Conservation (phyloP, 2,797 vertebrate genomes). For the Buceros bicornis region DNA sequence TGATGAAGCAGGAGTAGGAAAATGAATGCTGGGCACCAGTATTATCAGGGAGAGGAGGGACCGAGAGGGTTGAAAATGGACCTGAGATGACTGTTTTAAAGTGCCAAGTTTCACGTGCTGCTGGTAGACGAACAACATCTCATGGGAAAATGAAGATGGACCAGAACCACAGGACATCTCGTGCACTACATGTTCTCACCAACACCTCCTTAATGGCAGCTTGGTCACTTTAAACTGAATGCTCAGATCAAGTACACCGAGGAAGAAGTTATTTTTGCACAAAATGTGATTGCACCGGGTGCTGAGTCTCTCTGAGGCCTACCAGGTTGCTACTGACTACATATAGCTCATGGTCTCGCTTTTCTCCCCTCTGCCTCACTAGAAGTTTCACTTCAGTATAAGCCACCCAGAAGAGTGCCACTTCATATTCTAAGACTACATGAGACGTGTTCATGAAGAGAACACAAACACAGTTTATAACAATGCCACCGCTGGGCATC, state of each 20-base stretch:
- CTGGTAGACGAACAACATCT: background rate
- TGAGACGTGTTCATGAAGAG: background rate
- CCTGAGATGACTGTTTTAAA: accelerated
- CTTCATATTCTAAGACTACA: background rate
- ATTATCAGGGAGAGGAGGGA: background rate
- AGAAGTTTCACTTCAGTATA: background rate
- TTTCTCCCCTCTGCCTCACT: background rate
- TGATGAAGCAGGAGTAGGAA: background rate
- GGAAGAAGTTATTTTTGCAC: background rate
- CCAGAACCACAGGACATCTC: background rate
- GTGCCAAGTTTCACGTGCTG: background rate
- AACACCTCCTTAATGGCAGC: background rate
- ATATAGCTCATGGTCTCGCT: background rate
- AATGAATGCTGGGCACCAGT: background rate
- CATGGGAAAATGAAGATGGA: background rate
- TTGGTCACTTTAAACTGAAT: background rate
- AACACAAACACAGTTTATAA: background rate
- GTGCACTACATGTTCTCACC: accelerated
- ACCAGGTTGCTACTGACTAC: background rate
- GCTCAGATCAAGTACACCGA: accelerated
- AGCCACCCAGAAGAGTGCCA: background rate
- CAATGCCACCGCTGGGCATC: background rate
- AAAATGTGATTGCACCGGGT: background rate
- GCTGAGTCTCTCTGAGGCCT: background rate
- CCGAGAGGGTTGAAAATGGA: background rate